Evolutionary conservation across 2,888 invertebrate genomes (phyloP).

Genomic region (Helobdella robusta): DNA sequence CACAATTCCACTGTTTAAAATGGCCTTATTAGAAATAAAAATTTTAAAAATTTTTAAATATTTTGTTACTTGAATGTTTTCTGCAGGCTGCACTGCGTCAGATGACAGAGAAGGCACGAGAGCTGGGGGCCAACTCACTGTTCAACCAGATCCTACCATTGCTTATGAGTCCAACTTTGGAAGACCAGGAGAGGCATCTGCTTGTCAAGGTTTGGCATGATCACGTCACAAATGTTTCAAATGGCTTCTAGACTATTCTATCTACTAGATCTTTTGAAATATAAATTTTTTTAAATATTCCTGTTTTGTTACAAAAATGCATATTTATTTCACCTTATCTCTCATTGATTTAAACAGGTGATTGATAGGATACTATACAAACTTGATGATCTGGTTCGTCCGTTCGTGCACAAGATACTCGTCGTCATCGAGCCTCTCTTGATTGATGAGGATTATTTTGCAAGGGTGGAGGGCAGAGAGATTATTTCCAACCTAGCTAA

Average conservation of each 20-base stretch:
- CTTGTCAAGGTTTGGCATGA: conserved; percentile 77
- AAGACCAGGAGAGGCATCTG: conserved; percentile 97
- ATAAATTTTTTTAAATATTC: too few relatives aligned
- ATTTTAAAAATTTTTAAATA: too few relatives aligned
- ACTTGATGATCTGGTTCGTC: conserved; percentile 91
- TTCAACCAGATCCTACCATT: conserved; percentile 97
- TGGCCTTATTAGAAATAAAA: too few relatives aligned
- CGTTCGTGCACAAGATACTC: conserved; percentile 97
- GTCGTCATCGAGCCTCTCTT: conserved; percentile 96
- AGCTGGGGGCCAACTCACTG: conserved; percentile 93
- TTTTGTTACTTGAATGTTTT: too few relatives aligned
- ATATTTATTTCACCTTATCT: not conserved
- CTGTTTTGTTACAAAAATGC: not conserved
- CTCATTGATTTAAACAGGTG: conserved; percentile 29
- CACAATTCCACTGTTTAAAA: too few relatives aligned
- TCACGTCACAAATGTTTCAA: conserved; percentile 51
- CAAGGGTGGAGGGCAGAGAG: conserved; percentile 95
- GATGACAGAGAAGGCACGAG: conserved; percentile 95
- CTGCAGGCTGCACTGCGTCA: conserved; percentile 71
- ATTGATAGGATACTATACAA: conserved; percentile 97
- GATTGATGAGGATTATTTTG: conserved; percentile 99
- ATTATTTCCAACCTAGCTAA: conserved; percentile 98
- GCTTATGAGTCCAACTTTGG: conserved; percentile 97
- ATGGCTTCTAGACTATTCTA: not conserved
- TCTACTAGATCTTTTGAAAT: too few relatives aligned